Evolutionary conservation across 1,140 invertebrate species (phyloP), one percentile per base, ranked within the genome.

Genomic region (Drosophila sulfurigaster): DNA sequence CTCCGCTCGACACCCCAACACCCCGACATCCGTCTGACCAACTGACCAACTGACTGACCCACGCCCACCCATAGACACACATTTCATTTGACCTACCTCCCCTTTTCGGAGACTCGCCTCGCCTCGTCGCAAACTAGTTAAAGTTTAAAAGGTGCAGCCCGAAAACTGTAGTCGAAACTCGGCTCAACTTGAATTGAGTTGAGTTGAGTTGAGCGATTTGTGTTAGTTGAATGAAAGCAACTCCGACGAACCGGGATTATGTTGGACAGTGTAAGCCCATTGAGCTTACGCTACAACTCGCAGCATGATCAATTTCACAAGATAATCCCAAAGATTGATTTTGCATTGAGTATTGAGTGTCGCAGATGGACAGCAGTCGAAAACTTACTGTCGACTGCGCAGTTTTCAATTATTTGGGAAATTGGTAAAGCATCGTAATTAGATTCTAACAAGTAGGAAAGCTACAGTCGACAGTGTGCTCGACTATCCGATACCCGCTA

Each of bases 131-230:
- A 41, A 74, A 74, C 66, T 70, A 63, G 66, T 75, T 70, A 41
- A 75, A 75, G 57, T 69, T 75, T 74, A 62, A 74, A 20, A 74
- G 71, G 72, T 70, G 72, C n/a, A 49, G 20, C 20, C 13, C 58
- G 13, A 16, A 62, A 74, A 74, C 16, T 43, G 43, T 52, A 51
- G 30, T 35, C 16, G 30, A 62, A 68, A 51, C 56, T 62, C 48
- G 60, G 68, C 66, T 57, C 13, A 41, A 41, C 54, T 20, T 32
- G 66, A 75, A 58, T 57, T 49, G 72, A 43, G 58, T 10, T 38
- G 72, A 41, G 58, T 10, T 41, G 1, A 41, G 38, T 70, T 57
- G 65, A 70, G 58, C 35, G 57, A 58, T 75, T 70, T 70, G 35
- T 45, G 32, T 62, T 46, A 20, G 49, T 57, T 43, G 67, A 73